These are phyloP conservation scores for Pachliopta kotzebuea DNA, from an alignment of 2,888 invertebrate species.

Conservation along the genomic window DNA sequence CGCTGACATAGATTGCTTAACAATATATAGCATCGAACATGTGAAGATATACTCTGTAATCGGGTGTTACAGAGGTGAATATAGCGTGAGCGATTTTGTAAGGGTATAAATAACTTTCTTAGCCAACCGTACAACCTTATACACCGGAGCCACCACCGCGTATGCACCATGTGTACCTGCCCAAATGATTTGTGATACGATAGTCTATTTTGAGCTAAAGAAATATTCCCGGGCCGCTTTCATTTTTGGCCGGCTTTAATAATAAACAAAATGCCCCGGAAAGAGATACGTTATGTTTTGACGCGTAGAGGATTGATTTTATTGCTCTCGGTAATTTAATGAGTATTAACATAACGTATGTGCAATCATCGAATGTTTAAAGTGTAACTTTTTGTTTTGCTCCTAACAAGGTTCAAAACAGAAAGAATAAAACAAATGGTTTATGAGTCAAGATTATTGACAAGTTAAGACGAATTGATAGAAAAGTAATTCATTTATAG, in stretches of 20 bases:
- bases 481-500: too few relatives aligned
- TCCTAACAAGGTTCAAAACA: too few relatives aligned
- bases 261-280: conserved; percentile 64
- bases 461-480: too few relatives aligned
- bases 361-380: conserved; percentile 32
- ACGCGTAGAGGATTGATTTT: conserved; percentile 59
- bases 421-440: too few relatives aligned
- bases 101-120: conserved; percentile 31
- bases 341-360: conserved; percentile 28
- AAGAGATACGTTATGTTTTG: conserved; percentile 61
- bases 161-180: conserved; percentile 51
- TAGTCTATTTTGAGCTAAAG: conserved; percentile 70
- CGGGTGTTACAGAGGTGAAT: conserved; percentile 2
- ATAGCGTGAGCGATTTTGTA: conserved; percentile 25
- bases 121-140: conserved; percentile 35
- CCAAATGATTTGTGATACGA: conserved; percentile 63
- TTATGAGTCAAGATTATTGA: too few relatives aligned
- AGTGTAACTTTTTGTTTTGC: conserved; percentile 6
- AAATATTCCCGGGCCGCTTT: conserved; percentile 67
- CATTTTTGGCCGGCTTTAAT: conserved; percentile 62
- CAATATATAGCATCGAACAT: conserved; percentile 11
- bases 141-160: conserved; percentile 32
- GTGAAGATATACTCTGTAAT: conserved; percentile 22
- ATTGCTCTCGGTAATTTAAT: conserved; percentile 47
- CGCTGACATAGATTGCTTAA: conserved; percentile 30